Conservation (phyloP, 2,113 vertebrate species). For the Peucedramus taeniatus region DNA sequence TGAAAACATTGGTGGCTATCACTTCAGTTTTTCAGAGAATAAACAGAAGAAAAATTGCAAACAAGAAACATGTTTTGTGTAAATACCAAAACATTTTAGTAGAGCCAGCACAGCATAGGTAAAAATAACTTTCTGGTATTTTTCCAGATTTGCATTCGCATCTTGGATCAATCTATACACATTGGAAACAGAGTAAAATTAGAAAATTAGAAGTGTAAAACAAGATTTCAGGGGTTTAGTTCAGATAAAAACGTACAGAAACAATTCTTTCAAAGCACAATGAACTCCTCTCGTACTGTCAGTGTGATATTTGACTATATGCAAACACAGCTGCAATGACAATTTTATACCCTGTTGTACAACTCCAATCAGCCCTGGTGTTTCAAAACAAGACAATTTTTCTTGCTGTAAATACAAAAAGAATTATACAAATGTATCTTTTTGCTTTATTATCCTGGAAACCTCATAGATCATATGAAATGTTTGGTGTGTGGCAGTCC, state of each 20-base stretch:
- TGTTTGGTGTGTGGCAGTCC: slow-evolving; percentile 29
- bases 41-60: neutral
- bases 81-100: neutral
- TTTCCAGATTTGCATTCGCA: neutral
- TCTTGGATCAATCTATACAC: neutral
- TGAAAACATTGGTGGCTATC: neutral
- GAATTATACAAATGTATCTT: slow-evolving; percentile 55
- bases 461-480: slow-evolving; percentile 56
- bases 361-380: slow-evolving; percentile 36
- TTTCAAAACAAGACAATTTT: slow-evolving; percentile 69
- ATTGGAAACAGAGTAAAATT: neutral
- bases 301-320: slow-evolving; percentile 56
- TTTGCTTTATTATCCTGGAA: slow-evolving; percentile 34
- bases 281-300: slow-evolving; percentile 47
- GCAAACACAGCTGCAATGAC: slow-evolving; percentile 47
- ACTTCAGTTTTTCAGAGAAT: neutral
- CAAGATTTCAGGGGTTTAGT: neutral
- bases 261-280: slow-evolving; percentile 36
- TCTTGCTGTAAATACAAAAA: slow-evolving; percentile 62
- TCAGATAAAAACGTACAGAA: neutral
- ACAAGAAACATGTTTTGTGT: slow-evolving; percentile 6
- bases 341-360: slow-evolving; percentile 53
- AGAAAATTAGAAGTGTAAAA: neutral
- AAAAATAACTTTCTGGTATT: slow-evolving; percentile 20
- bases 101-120: neutral